These are phyloP conservation scores for Rostratula benghalensis DNA, from an alignment of 2,113 vertebrate species.

Conservation along the genomic window DNA sequence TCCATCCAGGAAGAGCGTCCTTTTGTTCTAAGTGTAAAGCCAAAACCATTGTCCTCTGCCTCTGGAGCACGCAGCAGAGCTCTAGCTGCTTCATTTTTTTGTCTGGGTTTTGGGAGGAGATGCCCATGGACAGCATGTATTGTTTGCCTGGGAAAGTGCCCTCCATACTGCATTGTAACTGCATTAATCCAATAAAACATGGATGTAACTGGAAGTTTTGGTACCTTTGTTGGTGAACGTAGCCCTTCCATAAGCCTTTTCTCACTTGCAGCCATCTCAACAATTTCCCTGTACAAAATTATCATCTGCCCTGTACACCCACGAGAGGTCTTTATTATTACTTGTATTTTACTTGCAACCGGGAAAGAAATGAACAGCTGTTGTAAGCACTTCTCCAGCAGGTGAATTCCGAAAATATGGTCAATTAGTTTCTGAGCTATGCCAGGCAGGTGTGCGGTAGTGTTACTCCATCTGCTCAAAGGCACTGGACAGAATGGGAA, in stretches of 20 bases:
- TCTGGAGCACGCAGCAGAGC: background rate
- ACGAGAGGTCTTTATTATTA: background rate
- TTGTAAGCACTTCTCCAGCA: background rate
- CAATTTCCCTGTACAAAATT: background rate
- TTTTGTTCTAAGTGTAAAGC: background rate
- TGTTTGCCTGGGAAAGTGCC: background rate
- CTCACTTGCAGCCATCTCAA: background rate
- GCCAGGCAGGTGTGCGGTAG: background rate
- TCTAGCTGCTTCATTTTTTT: background rate
- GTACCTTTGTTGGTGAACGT: background rate
- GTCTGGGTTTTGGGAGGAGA: background rate
- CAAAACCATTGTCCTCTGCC: background rate
- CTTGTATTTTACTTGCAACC: background rate
- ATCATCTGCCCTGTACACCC: background rate
- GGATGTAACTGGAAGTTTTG: background rate
- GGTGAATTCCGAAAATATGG: background rate
- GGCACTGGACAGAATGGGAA: background rate
- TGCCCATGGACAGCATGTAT: background rate
- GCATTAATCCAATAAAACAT: conserved; percentile 48
- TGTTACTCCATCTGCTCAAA: background rate
- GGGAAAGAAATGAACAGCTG: background rate
- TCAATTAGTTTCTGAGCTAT: background rate
- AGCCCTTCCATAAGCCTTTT: background rate
- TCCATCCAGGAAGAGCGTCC: background rate
- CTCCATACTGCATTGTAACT: background rate